Conservation (phyloP, 2,888 invertebrate genomes). For the Colostygia pectinataria region DNA sequence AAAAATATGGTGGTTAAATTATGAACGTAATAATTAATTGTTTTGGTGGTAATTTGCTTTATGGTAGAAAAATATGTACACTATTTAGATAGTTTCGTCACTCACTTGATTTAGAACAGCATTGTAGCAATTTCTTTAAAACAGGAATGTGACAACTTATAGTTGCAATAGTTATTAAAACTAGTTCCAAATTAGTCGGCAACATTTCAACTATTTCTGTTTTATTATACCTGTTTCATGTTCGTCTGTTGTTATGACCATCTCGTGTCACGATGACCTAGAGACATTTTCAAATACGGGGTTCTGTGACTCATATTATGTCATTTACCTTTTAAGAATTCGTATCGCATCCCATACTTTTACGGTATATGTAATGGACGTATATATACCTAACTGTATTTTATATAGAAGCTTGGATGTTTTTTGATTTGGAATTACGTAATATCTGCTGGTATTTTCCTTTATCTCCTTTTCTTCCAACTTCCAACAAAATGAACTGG, state of each 20-base stretch:
- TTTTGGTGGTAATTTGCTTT: too few relatives aligned
- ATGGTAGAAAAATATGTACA: too few relatives aligned
- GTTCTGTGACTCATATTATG: slow-evolving; percentile 16
- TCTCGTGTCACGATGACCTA: slow-evolving; percentile 14
- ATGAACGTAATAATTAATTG: too few relatives aligned
- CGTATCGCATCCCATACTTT: slow-evolving; percentile 6
- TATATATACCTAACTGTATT: too few relatives aligned
- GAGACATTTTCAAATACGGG: slow-evolving; percentile 20
- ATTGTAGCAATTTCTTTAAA: neutral
- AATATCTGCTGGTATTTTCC: too few relatives aligned
- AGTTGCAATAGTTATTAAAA: slow-evolving; percentile 3
- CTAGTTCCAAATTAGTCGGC: slow-evolving; percentile 9
- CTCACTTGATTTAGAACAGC: too few relatives aligned
- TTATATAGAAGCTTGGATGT: too few relatives aligned
- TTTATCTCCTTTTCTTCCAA: too few relatives aligned
- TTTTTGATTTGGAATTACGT: too few relatives aligned
- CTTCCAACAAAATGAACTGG: too few relatives aligned
- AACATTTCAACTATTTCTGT: slow-evolving; percentile 13
- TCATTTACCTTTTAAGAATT: slow-evolving; percentile 19
- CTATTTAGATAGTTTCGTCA: too few relatives aligned
- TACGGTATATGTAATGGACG: slow-evolving; percentile 7
- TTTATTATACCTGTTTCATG: slow-evolving; percentile 7
- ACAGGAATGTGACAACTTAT: neutral
- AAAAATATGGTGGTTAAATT: too few relatives aligned
- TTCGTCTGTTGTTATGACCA: slow-evolving; percentile 1